A percentile compares a stretch with the other conserved stretches of the same genome.
phyloP scores from a whole-genome alignment of 2,113 vertebrate genomes.

The Spea multiplicata region DNA sequence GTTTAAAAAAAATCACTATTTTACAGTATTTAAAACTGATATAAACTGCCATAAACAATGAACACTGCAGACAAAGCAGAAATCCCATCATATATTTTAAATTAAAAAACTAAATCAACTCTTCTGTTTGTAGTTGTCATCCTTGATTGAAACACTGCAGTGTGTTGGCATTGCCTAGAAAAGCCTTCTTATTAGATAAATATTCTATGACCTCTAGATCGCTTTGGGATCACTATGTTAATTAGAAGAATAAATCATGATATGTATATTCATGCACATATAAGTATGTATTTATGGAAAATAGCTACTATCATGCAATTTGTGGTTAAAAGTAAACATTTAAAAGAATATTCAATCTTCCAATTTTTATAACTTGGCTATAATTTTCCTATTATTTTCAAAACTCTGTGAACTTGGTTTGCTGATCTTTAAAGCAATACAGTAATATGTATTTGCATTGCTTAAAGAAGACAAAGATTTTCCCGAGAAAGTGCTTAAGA shows the following conservation, averaged over 20 bases:
- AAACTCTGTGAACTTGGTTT: neutral
- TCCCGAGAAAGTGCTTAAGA: conserved; percentile 36
- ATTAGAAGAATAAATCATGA: neutral
- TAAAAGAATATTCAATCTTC: neutral
- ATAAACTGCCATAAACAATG: too few relatives aligned
- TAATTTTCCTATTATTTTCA: neutral
- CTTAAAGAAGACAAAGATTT: conserved; percentile 11
- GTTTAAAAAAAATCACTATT: too few relatives aligned
- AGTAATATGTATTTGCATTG: conserved; percentile 23
- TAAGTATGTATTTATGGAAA: conserved; percentile 40
- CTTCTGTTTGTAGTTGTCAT: neutral
- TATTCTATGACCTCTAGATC: neutral
- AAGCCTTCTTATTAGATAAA: neutral
- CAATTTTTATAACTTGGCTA: neutral
- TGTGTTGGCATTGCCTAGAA: neutral
- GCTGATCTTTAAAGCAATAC: neutral
- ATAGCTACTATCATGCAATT: neutral
- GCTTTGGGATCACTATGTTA: neutral
- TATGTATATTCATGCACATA: neutral
- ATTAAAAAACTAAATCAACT: too few relatives aligned
- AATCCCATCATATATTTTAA: neutral
- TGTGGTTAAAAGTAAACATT: conserved; percentile 18
- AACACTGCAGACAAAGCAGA: neutral
- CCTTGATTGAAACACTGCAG: neutral
- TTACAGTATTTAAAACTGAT: too few relatives aligned